Evolutionary conservation across 2,797 vertebrate genomes (phyloP), one percentile per base, ranked within the genome.

Genomic region (Lophius americanus): DNA sequence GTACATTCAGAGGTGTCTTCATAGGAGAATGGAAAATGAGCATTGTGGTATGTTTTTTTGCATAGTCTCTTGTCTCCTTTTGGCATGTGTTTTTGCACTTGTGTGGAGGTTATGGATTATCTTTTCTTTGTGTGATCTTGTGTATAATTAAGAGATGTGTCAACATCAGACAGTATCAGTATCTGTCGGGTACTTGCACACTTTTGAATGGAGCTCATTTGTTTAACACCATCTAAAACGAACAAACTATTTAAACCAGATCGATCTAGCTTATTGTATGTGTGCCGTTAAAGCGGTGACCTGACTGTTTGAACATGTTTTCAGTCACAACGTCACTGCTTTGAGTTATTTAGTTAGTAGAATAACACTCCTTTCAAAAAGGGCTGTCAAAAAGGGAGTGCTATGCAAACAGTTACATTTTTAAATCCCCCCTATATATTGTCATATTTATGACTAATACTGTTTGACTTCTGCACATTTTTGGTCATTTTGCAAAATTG

Each of bases 21-120:
- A 2, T 11, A 63, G 35, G 14, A 75, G 8, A 35, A 85, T 88
- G 84, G 63, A 68, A 4, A 13, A 2, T n/a, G 9, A 75, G 62
- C 61, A 47, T 4, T 43, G 2, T 0, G 73, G 85, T 76, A 82
- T 33, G 75, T 68, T 50, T 8, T 50, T 8, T 13, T 59, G 54
- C 53, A 62, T 12, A 62, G 0, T 72, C 39, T 44, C 3, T 0
- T 72, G 12, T 39, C 39, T 23, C 35, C 5, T 56, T 14, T 12
- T 46, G 32, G 7, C 48, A 38, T 68, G 48, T 55, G 60, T 36
- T 46, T 32, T 7, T 50, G 48, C 23, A 23, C 7, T 13, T 55
- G 13, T 37, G 8, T 7, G 37, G 7, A 5, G 37, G n/a, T 1
- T 37, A 43, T 59, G 9, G 10, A 9, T 46, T 6, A 23, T 9